Base-by-base conservation (phyloP, 2,888 invertebrate genomes). In the Busseola fusca region DNA sequence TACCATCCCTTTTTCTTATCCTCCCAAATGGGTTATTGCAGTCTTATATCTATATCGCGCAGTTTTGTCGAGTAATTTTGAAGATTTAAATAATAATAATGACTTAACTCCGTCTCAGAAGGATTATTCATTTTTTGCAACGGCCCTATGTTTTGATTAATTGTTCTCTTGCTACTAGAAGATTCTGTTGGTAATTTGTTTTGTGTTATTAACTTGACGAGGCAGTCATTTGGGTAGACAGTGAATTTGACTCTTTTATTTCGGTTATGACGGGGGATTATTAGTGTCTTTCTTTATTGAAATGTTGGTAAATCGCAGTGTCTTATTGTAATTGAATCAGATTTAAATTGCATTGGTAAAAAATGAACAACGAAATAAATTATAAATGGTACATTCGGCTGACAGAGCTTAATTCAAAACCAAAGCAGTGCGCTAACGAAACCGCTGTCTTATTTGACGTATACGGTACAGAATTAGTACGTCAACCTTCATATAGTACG, bases 1-100 rank as follows among this genome's bases (percentile, higher is more conserved):
- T 93, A 91, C 92, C 94, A 95, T 95, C 95, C 96, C 96, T 96
- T 96, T 96, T 96, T 96, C 96, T 96, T 96, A 96, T 95, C 96
- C 96, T 91, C 86, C 92, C 90, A 94, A 96, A 96, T 95, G 95
- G 95, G 94, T 95, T 95, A 95, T 93, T 91, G 92, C 94, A 89
- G 93, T 89, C 93, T 94, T 94, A 94, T 95, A 95, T 95, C 93
- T 95, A 91, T 93, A 92, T 91, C 84, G 89, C 84, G 85, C 91
- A 93, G 91, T 92, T 92, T 90, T 89, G 90, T 91, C 87, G 90
- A 92, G 90, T 91, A 91, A 90, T 94, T 93, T 92, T 88, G 88
- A 90, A 92, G 93, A 95, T 95, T 95, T 95, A 93, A 95, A 94
- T 94, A 94, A 93, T 93, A 93, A 93, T 93, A 92, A 93, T 90